Evolutionary conservation across 2,888 invertebrate species (phyloP), one percentile per base, ranked within the genome.

Genomic region (Hyppa rectilinea): DNA sequence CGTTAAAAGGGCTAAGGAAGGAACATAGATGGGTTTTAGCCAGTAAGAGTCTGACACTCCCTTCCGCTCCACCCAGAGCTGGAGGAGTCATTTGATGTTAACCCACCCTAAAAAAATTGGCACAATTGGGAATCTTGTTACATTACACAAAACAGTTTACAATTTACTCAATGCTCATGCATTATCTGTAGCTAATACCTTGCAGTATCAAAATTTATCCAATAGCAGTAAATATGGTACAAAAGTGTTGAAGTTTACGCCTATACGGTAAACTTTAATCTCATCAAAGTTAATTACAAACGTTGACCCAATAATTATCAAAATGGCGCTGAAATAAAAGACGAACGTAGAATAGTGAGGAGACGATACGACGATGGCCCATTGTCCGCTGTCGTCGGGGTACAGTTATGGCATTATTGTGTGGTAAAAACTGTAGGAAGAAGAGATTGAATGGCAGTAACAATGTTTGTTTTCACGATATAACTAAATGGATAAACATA

Each of bases 391-490:
- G 67, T 45, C 65, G 70, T 26, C 10, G 52, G 3, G 45, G 50
- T 82, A 82, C 82, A 62, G 82, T 79, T 81, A 75, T 56, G 59
- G 38, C 26, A 40, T 43, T 66, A 29, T 17, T 31, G 29, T 36
- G 55, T 70, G 80, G 71, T 60, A 10, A 55, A 72, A 79, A 62
- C 49, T 52, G 4, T 2, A 43, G 36, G 26, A 29, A 9, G 3
- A 0, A 10, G 58, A 2, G 59, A n/a, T 55, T 47, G 14, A 23
- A 38, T 5, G 9, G 23, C 17, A 17, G 38, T 20, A 26, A 26
- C 17, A 17, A 17, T 50, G 26, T 26, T 29, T 50, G 26, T 26
- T 29, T 36, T 36, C 36, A 2, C 36, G 36, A 36, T 36, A 12
- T 36, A 36, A 36, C 10, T 36, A 10, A 36, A 36, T 36, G 36